Evolutionary conservation across 2,113 vertebrate genomes (phyloP).

Genomic region (Taxidea taxus): DNA sequence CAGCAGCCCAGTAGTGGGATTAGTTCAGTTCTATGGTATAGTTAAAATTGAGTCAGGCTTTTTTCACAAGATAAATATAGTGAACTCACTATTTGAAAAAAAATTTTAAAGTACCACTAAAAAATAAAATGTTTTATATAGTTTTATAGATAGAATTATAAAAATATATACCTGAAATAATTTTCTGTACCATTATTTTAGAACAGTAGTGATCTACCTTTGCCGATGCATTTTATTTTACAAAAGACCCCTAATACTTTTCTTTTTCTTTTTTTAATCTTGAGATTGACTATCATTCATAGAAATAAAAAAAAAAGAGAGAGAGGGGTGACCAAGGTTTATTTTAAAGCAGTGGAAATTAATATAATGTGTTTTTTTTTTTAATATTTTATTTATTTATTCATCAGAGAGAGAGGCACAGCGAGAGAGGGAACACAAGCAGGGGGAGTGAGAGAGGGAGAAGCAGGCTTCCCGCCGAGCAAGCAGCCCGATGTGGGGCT

Average conservation of each 20-base stretch:
- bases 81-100: neutral
- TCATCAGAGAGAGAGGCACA: too few relatives aligned
- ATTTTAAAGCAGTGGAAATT: neutral
- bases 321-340: neutral
- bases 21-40: conserved; percentile 57
- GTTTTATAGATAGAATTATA: neutral
- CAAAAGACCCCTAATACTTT: neutral
- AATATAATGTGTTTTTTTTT: neutral
- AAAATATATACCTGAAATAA: neutral
- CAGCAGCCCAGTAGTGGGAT: conserved; percentile 43
- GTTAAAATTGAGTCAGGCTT: conserved; percentile 68
- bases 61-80: conserved; percentile 30
- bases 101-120: neutral
- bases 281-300: neutral
- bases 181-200: neutral
- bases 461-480: too few relatives aligned
- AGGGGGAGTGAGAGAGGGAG: too few relatives aligned
- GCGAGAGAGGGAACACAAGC: too few relatives aligned
- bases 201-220: neutral
- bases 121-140: neutral
- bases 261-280: neutral
- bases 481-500: too few relatives aligned
- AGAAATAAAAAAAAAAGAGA: too few relatives aligned
- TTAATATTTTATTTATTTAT: too few relatives aligned
- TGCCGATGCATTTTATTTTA: conserved; percentile 8